These are phyloP conservation scores for Acanthurus leucopareius DNA, from an alignment of 2,797 vertebrate species.

Conservation along the genomic window DNA sequence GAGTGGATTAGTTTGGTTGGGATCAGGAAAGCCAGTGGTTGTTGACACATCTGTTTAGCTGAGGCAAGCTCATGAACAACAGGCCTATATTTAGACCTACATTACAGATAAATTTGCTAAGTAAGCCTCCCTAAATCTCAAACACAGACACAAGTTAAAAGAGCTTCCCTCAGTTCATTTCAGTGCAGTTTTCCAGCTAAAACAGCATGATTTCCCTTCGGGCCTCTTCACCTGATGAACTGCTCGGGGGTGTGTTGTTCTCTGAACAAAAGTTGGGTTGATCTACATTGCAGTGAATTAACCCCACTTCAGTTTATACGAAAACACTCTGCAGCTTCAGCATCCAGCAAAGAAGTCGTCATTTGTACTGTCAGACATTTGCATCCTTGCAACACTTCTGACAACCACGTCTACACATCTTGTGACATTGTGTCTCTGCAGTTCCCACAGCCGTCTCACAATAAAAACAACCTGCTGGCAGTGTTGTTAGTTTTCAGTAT, in stretches of 20 bases:
- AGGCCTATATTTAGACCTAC: too few relatives aligned
- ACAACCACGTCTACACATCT: not conserved
- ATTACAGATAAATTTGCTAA: too few relatives aligned
- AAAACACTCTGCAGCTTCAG: constrained; percentile 2
- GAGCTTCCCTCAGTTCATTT: constrained; percentile 16
- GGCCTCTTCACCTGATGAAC: constrained; percentile 25
- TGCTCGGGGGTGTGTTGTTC: constrained; percentile 43
- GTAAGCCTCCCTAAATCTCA: constrained; percentile 22
- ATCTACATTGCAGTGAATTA: constrained; percentile 55
- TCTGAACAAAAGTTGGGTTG: constrained; percentile 29
- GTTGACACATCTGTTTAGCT: too few relatives aligned
- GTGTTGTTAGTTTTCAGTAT: not conserved
- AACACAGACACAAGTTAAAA: constrained; percentile 5
- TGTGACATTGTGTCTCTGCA: not conserved
- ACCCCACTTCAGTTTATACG: constrained; percentile 6
- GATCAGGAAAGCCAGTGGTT: too few relatives aligned
- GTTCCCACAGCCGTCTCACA: not conserved
- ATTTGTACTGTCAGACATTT: constrained; percentile 24
- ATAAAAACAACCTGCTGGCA: too few relatives aligned
- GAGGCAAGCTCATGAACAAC: too few relatives aligned
- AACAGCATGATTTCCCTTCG: constrained; percentile 28
- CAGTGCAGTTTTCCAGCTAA: constrained; percentile 33
- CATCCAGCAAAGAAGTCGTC: constrained; percentile 1
- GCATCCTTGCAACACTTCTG: not conserved
- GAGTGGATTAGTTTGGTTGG: too few relatives aligned